phyloP scores from a whole-genome alignment of 2,797 vertebrate genomes.

The Crenuchus spilurus region DNA sequence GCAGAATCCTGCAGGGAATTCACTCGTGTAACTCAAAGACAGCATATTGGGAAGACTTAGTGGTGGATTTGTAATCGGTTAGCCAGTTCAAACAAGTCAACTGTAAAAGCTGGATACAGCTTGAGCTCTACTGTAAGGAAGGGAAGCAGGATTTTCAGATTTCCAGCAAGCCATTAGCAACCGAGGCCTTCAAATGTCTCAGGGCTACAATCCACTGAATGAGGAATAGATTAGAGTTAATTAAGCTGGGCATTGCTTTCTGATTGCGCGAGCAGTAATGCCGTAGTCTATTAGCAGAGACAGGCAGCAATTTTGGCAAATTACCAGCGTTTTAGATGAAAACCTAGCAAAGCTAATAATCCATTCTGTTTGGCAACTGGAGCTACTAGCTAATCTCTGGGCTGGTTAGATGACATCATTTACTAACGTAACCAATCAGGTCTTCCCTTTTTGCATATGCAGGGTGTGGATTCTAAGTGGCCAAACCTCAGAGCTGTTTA shows the following conservation, averaged over 20 bases:
- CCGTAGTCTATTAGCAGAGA: constrained; percentile 20
- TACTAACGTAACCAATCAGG: not conserved
- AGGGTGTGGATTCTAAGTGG: constrained; percentile 15
- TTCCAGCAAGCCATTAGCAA: constrained; percentile 51
- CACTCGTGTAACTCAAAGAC: constrained; percentile 23
- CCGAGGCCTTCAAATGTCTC: constrained; percentile 37
- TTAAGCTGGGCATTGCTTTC: constrained; percentile 40
- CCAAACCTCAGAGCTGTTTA: not conserved
- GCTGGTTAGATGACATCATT: not conserved
- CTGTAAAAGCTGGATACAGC: constrained; percentile 49
- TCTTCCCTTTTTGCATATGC: not conserved
- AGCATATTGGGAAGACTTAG: constrained; percentile 47
- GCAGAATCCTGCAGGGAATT: constrained; percentile 32
- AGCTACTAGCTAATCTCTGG: not conserved
- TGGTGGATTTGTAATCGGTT: constrained; percentile 55
- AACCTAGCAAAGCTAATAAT: constrained; percentile 18
- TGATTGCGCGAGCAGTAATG: constrained; percentile 29
- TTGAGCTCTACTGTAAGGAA: constrained; percentile 33
- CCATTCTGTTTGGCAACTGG: not conserved
- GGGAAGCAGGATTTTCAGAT: constrained; percentile 44
- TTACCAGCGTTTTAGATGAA: constrained; percentile 19
- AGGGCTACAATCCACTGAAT: constrained; percentile 40
- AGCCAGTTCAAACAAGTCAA: constrained; percentile 56
- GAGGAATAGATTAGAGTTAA: constrained; percentile 42
- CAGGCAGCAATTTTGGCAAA: constrained; percentile 12